Conservation (phyloP, 2,888 invertebrate genomes). For the Mylabris sibirica region DNA sequence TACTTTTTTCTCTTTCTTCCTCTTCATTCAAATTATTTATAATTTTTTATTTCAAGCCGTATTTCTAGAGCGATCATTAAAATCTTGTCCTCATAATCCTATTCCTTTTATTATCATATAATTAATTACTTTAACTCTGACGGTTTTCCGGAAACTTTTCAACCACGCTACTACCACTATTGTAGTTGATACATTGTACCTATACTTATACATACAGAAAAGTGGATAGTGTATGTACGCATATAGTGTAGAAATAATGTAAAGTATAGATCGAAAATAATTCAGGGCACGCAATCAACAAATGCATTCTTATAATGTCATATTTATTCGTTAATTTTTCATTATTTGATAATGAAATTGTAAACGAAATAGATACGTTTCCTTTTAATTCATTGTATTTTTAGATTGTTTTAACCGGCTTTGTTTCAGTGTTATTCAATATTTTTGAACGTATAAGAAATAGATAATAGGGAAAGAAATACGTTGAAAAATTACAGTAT, state of each 20-base stretch:
- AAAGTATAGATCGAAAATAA: not conserved
- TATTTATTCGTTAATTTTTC: not conserved
- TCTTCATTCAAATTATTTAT: not conserved
- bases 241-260: not conserved
- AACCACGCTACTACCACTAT: not conserved
- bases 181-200: not conserved
- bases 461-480: not conserved
- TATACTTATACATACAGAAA: not conserved
- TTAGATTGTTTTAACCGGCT: not conserved
- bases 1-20: not conserved
- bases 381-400: not conserved
- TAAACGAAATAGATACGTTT: not conserved
- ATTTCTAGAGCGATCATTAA: not conserved
- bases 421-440: not conserved
- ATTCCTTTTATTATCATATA: not conserved
- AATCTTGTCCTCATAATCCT: not conserved
- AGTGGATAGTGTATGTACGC: too few relatives aligned
- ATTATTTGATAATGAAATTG: not conserved
- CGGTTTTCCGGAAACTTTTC: slow-evolving; percentile 7
- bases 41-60: not conserved
- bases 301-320: slow-evolving; percentile 2
- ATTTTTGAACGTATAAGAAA: not conserved
- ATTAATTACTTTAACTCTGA: not conserved
- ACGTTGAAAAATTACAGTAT: not conserved
- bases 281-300: not conserved